phyloP scores from a whole-genome alignment of 2,797 vertebrate genomes.

The Lophotriccus pileatus region DNA sequence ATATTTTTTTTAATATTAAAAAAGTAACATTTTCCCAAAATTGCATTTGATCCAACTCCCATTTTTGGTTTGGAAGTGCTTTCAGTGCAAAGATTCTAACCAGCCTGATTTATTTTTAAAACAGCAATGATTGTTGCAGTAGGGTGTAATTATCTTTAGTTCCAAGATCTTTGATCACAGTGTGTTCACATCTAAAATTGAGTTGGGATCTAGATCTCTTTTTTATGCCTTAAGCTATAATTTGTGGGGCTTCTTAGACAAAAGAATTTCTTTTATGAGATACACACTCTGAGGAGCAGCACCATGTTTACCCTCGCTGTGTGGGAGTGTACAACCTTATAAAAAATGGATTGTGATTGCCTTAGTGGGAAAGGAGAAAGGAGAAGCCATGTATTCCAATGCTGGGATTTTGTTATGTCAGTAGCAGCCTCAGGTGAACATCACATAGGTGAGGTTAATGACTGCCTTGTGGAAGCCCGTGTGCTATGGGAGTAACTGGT shows the following conservation, averaged over 20 bases:
- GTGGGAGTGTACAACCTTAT: background rate
- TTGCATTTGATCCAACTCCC: background rate
- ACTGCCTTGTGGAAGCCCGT: background rate
- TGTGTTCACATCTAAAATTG: constrained; percentile 22
- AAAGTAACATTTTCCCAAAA: background rate
- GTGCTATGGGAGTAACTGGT: background rate
- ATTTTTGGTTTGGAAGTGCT: constrained; percentile 2
- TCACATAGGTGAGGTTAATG: background rate
- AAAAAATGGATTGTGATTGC: background rate
- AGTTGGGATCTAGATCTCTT: constrained; percentile 20
- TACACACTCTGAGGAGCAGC: background rate
- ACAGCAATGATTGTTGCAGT: background rate
- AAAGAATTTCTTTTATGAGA: background rate
- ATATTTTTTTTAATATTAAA: background rate
- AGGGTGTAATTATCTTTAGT: constrained; percentile 46
- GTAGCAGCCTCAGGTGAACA: background rate
- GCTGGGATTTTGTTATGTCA: background rate
- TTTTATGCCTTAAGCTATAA: constrained; percentile 18
- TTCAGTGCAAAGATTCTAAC: constrained; percentile 9
- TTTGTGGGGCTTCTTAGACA: constrained; percentile 3
- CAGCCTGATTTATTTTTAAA: constrained; percentile 50
- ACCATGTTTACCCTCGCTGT: background rate
- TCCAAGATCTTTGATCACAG: constrained; percentile 58
- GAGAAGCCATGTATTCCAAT: background rate
- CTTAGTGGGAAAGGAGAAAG: background rate